These are phyloP conservation scores for Clarias magur DNA, from an alignment of 2,113 vertebrate genomes.

Conservation along the genomic window DNA sequence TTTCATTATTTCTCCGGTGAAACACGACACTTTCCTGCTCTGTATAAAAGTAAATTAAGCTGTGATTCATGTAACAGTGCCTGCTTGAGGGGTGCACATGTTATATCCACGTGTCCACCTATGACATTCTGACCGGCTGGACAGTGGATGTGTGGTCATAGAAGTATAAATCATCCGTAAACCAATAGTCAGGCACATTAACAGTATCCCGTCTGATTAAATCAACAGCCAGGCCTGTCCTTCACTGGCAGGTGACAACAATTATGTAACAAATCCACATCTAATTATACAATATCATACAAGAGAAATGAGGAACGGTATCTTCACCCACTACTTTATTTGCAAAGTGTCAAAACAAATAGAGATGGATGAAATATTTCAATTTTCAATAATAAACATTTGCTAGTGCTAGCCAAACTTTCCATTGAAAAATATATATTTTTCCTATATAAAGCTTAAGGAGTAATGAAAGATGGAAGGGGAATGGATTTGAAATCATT, in stretches of 20 bases:
- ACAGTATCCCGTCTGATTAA: background rate
- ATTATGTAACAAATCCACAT: slow-evolving; percentile 5
- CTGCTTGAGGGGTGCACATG: too few relatives aligned
- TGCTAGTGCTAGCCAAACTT: background rate
- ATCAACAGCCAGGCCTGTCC: slow-evolving; percentile 8
- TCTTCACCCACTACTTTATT: slow-evolving; percentile 36
- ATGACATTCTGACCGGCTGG: background rate
- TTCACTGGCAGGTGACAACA: background rate
- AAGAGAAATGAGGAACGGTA: slow-evolving; percentile 19
- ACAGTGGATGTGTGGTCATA: background rate
- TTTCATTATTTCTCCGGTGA: background rate
- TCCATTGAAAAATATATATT: background rate
- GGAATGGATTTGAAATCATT: background rate
- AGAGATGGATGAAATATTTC: slow-evolving; percentile 34
- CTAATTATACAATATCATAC: background rate
- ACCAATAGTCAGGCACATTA: slow-evolving; percentile 2
- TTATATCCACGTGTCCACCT: slow-evolving; percentile 8
- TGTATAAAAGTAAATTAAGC: too few relatives aligned
- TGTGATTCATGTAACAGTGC: too few relatives aligned
- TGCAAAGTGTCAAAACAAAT: slow-evolving; percentile 45
- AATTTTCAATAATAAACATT: background rate
- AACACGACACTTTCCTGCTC: background rate
- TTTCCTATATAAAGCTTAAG: background rate
- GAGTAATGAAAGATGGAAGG: background rate
- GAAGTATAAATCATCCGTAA: background rate